These are phyloP conservation scores for Nasonovia ribisnigri DNA, from an alignment of 2,888 invertebrate species.

Conservation along the genomic window DNA sequence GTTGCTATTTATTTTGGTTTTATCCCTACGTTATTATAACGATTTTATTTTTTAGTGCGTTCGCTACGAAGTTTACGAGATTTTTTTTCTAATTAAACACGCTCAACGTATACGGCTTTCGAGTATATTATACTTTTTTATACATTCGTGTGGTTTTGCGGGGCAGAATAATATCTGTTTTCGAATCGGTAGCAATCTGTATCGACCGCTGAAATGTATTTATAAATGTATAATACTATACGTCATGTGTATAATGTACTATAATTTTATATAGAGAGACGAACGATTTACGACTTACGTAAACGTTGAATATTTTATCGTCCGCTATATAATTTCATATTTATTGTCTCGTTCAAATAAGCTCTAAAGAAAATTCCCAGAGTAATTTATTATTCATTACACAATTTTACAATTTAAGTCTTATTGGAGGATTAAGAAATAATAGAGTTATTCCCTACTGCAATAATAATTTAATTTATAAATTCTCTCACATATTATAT, in stretches of 20 bases:
- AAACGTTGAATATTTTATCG: neutral
- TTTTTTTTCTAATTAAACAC: neutral
- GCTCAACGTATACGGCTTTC: neutral
- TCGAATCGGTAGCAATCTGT: neutral
- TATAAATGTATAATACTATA: neutral
- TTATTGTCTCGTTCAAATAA: neutral
- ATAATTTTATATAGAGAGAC: neutral
- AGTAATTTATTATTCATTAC: neutral
- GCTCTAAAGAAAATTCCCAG: neutral
- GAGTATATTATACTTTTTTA: neutral
- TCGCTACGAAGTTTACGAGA: neutral
- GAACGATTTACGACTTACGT: neutral
- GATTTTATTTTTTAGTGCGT: neutral
- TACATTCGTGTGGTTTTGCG: neutral
- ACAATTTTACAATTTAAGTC: neutral
- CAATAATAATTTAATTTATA: neutral
- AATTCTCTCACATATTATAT: neutral
- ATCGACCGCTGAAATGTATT: neutral
- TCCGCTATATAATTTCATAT: neutral
- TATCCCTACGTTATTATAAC: neutral
- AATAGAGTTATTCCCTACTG: neutral
- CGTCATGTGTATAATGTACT: neutral
- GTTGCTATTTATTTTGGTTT: conserved; percentile 31
- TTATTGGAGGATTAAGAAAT: neutral
- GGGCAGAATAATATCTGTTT: neutral